phyloP scores from a whole-genome alignment of 2,797 vertebrate genomes.

The Antrozous pallidus region DNA sequence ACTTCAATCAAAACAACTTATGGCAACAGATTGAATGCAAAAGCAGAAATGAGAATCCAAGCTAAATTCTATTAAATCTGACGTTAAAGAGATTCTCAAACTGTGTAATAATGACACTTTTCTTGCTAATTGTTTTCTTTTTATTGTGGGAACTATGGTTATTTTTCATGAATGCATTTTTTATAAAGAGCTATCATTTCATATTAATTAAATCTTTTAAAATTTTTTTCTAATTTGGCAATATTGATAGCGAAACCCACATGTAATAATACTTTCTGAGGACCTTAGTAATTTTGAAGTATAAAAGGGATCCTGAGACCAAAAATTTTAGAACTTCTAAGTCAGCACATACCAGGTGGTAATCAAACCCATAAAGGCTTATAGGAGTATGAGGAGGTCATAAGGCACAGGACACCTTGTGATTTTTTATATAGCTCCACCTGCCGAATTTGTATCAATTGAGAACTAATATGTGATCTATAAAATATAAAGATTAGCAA shows the following conservation, averaged over 20 bases:
- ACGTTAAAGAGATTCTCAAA: not conserved
- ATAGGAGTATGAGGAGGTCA: not conserved
- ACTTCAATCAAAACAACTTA: constrained; percentile 2
- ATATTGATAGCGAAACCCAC: not conserved
- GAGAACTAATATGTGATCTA: not conserved
- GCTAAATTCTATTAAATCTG: not conserved
- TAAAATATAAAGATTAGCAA: not conserved
- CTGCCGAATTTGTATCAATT: not conserved
- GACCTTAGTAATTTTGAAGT: not conserved
- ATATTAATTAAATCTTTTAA: not conserved
- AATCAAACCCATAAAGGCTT: not conserved
- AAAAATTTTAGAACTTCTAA: not conserved
- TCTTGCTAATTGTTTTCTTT: not conserved
- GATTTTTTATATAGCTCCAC: not conserved
- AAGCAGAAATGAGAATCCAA: not conserved
- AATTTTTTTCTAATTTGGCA: not conserved
- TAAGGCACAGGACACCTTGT: not conserved
- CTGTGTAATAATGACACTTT: not conserved
- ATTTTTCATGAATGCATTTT: not conserved
- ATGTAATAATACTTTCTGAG: not conserved
- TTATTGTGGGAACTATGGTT: not conserved
- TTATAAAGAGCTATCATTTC: not conserved
- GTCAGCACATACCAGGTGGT: not conserved
- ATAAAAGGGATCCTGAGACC: not conserved
- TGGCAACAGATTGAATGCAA: not conserved